Base-by-base conservation (phyloP, 2,113 vertebrate species). In the Sorex fumeus region DNA sequence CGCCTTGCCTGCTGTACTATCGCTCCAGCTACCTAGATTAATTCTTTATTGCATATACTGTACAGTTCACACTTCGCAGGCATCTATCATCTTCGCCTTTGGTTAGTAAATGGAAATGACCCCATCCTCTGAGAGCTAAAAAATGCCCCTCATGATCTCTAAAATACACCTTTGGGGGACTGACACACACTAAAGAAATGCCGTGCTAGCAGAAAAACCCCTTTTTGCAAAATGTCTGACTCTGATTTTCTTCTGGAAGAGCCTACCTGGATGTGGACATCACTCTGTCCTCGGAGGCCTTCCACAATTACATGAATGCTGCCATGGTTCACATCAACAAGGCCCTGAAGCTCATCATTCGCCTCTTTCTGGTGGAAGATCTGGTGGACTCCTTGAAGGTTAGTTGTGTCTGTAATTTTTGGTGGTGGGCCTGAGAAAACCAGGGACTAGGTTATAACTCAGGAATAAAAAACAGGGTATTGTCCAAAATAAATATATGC, bases 301-400 rank as follows among this genome's bases (percentile, higher is more conserved):
- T 99, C 98, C 98, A 98, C 83, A 98, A 98, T 93, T 98, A 99
- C 34, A 97, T 99, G 96, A 98, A 98, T 66, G 47, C 86, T 36
- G 98, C 98, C 93, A 98, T 99, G 98, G 97, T 98, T 93, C 98
- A 99, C 85, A 85, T 99, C 97, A 99, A 99, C 97, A 94, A 94
- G 45, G 98, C 96, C 92, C 98, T 99, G 88, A 99, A 98, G 88
- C 97, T 98, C 94, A 92, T 99, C 94, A 97, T 98, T 85, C 98
- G 98, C 66, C 98, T 99, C 91, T 99, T 99, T 95, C 97, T 99
- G 96, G 99, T 99, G 10, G 98, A 99, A 92, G 99, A 99, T 95
- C 98, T 99, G 16, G 98, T 99, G 74, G 99, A 99, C 96, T 99
- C 99, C 74, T 98, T 99, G 53, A 99, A 99, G 98, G 99, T 99